Evolutionary conservation across 2,797 vertebrate species (phyloP), one percentile per base, ranked within the genome.

Genomic region (Anguilla obscura): DNA sequence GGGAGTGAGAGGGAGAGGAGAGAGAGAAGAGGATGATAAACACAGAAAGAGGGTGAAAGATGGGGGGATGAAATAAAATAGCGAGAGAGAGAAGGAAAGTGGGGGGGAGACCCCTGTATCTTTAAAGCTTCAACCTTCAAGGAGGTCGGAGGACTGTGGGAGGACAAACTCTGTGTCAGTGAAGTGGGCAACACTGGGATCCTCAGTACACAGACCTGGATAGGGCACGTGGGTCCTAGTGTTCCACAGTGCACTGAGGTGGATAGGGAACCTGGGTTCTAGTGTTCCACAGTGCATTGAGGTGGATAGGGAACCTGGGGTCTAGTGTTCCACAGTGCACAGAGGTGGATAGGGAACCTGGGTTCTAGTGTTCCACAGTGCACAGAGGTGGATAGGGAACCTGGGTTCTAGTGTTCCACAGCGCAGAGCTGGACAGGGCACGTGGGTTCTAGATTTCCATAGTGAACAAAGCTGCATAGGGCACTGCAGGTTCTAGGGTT

Each of bases 321-420:
- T 66, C 21, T 66, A 66, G 63, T 24, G 63, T 27, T 14, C 14
- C 10, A 56, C 14, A 56, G 0, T 56, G 54, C 54, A 33, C 36
- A 36, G 74, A 1, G 33, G 63, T 27, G 27, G 36, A 36, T 36
- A 36, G 36, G 36, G 36, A 36, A 36, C 36, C 36, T 54, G 89
- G 91, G 89, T 88, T 88, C 92, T 88, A 90, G 58, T 89, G 90
- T 91, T 60, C 30, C 33, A 36, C 71, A 16, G 33, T 76, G 5
- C 16, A 76, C 30, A 88, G 50, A 82, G 76, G 56, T 87, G 50
- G 60, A 82, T 60, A 66, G 92, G 7, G 50, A 52, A 7, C 10
- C 7, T 8, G 50, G 50, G 52, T 54, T 58, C 56, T 58, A 14
- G 14, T 12, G 90, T 90, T 88, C 88, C 87, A 91, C 90, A 84